These are phyloP conservation scores for Strigamia maritima DNA, from an alignment of 2,888 invertebrate genomes.

Conservation along the genomic window DNA sequence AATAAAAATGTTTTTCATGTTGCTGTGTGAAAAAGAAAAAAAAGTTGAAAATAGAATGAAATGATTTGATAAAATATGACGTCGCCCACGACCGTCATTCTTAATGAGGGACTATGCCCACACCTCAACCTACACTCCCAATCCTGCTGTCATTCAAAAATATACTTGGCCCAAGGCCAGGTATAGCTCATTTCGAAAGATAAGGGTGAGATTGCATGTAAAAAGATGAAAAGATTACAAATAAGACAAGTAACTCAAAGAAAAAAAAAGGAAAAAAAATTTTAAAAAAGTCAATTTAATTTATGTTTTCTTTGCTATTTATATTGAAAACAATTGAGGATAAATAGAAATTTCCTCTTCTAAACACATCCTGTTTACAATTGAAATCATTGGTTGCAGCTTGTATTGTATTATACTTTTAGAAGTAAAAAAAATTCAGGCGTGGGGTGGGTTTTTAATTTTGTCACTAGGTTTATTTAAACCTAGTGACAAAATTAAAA, in stretches of 20 bases:
- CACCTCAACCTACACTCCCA: background rate
- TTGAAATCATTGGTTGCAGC: background rate
- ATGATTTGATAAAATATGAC: background rate
- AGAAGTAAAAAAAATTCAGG: no score
- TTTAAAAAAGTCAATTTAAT: no score
- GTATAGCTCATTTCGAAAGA: background rate
- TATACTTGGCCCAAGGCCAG: constrained; percentile 22
- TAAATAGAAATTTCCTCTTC: background rate
- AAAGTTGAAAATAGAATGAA: background rate
- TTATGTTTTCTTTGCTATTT: background rate
- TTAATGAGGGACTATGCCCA: constrained; percentile 3
- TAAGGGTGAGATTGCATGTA: background rate
- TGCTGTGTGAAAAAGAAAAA: background rate
- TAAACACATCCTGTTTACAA: background rate
- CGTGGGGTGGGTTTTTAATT: no score
- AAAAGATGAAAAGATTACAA: background rate
- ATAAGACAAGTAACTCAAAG: background rate
- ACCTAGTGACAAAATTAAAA: no score
- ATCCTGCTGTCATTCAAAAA: constrained; percentile 12
- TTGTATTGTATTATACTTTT: background rate
- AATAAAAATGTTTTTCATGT: background rate
- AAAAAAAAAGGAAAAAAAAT: no score
- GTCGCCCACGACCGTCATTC: background rate
- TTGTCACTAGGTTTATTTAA: no score
- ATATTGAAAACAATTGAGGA: background rate